Evolutionary conservation across 2,797 vertebrate genomes (phyloP), one percentile per base, ranked within the genome.

Genomic region (Nothura maculosa): DNA sequence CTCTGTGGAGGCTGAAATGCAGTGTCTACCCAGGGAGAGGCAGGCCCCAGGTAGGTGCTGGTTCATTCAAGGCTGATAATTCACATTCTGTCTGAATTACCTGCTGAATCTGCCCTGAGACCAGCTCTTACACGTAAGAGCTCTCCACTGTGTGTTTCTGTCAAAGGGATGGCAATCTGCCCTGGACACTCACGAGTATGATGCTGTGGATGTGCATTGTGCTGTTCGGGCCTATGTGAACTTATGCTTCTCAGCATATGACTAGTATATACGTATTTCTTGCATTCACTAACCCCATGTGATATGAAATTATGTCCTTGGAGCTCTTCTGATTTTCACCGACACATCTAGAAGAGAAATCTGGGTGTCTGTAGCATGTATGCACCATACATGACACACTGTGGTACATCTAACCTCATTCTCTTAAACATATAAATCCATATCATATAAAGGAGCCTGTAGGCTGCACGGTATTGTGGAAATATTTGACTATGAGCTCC

Each of bases 161-260:
- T 27, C 27, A 5, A 7, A 3, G 7, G 14, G 38, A 55, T n/a
- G 13, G 38, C 60, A 52, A 20, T 1, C 12, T 21, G 10, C 0
- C 42, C 50, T 45, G n/a, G 45, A 12, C 2, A 1, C 15, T 21
- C 24, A 1, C 4, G 34, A 40, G 0, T 8, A 21, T 8, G 50
- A 5, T 18, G 10, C 4, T n/a, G 78, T 76, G 64, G 50, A 27
- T 21, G 52, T 68, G 3, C 12, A 0, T 4, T 63, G 76, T 32
- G 43, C 88, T 57, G 19, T 17, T 1, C 45, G 32, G 43, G 14
- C 28, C 62, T 12, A 0, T 0, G 3, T 12, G 47, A 47, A 36
- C 43, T 32, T 27, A 42, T 24, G 42, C 45, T 30, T 80, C 47
- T 18, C 52, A 36, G 11, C 61, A 14, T 48, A 6, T 19, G 28